Evolutionary conservation across 2,888 invertebrate genomes (phyloP).

Genomic region (Crioceris asparagi): DNA sequence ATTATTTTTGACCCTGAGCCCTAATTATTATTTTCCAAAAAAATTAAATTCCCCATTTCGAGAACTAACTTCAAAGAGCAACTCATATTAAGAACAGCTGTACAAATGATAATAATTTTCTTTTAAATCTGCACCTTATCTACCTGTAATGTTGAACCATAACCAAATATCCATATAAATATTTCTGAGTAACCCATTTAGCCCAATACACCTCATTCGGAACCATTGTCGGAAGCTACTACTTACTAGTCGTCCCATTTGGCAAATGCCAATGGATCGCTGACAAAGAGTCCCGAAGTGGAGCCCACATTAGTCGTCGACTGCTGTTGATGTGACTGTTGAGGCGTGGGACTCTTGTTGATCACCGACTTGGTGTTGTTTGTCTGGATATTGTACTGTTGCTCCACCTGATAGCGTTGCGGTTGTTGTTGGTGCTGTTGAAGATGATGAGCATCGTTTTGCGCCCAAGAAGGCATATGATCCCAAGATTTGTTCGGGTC

Average conservation of each 20-base stretch:
- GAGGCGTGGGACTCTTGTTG: constrained; percentile 25
- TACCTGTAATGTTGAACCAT: too few relatives aligned
- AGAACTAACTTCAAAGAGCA: too few relatives aligned
- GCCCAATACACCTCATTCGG: too few relatives aligned
- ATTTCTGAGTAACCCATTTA: too few relatives aligned
- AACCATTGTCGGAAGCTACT: constrained; percentile 1
- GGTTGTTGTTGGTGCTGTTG: constrained; percentile 16
- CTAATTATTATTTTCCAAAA: too few relatives aligned
- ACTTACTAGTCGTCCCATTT: constrained; percentile 27
- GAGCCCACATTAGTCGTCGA: constrained; percentile 6
- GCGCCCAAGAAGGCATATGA: constrained; percentile 34
- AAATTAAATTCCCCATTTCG: too few relatives aligned
- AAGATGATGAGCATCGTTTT: constrained; percentile 19
- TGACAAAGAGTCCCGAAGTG: constrained; percentile 20
- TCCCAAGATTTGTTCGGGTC: constrained; percentile 35
- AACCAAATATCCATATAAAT: too few relatives aligned
- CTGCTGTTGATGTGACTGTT: constrained; percentile 4
- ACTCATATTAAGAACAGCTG: too few relatives aligned
- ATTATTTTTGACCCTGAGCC: too few relatives aligned
- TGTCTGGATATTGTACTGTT: constrained; percentile 35
- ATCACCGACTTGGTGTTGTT: constrained; percentile 37
- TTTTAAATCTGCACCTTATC: too few relatives aligned
- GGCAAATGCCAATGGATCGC: constrained; percentile 28
- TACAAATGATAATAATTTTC: too few relatives aligned
- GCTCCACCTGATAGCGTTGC: constrained; percentile 35